These are phyloP conservation scores for Chymomyza caudatula DNA, from an alignment of 2,888 invertebrate species.

Conservation along the genomic window DNA sequence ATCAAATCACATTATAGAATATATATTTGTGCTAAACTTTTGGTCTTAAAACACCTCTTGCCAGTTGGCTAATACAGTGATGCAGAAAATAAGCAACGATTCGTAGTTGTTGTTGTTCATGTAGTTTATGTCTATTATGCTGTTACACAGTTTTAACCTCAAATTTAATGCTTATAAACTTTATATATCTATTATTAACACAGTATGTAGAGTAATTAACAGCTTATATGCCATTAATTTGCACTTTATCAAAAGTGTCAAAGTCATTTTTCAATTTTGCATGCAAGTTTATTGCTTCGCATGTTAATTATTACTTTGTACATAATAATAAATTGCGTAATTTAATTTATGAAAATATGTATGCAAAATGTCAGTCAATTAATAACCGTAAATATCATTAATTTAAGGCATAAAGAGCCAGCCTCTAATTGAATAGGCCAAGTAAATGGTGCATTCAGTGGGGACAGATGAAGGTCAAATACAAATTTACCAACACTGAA, in stretches of 20 bases:
- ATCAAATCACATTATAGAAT: no score
- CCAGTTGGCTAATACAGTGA: no score
- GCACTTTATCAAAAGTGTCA: background rate
- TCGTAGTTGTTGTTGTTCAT: no score
- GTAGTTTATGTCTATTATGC: no score
- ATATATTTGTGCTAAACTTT: no score
- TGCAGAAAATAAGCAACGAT: no score
- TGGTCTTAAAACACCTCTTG: no score
- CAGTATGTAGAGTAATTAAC: background rate
- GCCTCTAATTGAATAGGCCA: conserved; percentile 1
- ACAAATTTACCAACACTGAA: background rate
- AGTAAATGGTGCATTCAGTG: background rate
- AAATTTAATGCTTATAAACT: background rate
- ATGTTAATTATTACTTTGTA: conserved; percentile 43
- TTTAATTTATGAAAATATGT: conserved; percentile 42
- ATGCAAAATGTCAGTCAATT: conserved; percentile 51
- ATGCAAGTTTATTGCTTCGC: background rate
- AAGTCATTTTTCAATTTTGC: background rate
- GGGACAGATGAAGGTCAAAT: background rate
- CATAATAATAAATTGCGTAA: conserved; percentile 44
- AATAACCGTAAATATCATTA: conserved; percentile 53
- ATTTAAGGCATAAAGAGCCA: conserved; percentile 18
- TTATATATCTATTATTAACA: background rate
- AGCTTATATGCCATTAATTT: background rate
- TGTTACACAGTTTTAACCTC: background rate